Base-by-base conservation (phyloP, 1,140 invertebrate genomes). In the Sminthurinus signatus region DNA sequence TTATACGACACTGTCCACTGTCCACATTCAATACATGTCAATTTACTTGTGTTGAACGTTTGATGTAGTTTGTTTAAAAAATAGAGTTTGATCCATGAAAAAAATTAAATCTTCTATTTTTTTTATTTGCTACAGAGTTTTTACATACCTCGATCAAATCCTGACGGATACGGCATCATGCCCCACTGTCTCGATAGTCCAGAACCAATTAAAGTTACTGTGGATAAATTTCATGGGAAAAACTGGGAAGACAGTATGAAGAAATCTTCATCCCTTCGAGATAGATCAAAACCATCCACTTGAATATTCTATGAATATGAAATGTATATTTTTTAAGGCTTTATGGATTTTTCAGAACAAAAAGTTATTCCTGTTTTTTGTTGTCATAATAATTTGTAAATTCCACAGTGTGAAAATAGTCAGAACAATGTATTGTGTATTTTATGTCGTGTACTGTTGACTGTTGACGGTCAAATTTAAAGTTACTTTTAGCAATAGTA, bases 41-140 rank as follows among this genome's bases (percentile, higher is more conserved):
- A n/a, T n/a, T n/a, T n/a, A n/a, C n/a, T n/a, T n/a, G n/a, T n/a
- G n/a, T n/a, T n/a, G n/a, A n/a, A n/a, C n/a, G n/a, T n/a, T n/a
- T n/a, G n/a, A n/a, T n/a, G n/a, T n/a, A n/a, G n/a, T n/a, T n/a
- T n/a, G n/a, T n/a, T n/a, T n/a, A n/a, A n/a, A n/a, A n/a, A n/a
- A n/a, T n/a, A n/a, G n/a, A n/a, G n/a, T n/a, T n/a, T n/a, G n/a
- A n/a, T n/a, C n/a, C n/a, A n/a, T n/a, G n/a, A n/a, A n/a, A n/a
- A n/a, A n/a, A n/a, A n/a, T n/a, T n/a, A n/a, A n/a, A n/a, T n/a
- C n/a, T n/a, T n/a, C n/a, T n/a, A n/a, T n/a, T n/a, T n/a, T n/a
- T n/a, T n/a, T n/a, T n/a, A n/a, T n/a, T n/a, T n/a, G n/a, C n/a
- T 82, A 0, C 79, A 82, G 66, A 77, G 79, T 71, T 82, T 82